Conservation (phyloP, 2,113 vertebrate species). For the Vireo altiloquus region DNA sequence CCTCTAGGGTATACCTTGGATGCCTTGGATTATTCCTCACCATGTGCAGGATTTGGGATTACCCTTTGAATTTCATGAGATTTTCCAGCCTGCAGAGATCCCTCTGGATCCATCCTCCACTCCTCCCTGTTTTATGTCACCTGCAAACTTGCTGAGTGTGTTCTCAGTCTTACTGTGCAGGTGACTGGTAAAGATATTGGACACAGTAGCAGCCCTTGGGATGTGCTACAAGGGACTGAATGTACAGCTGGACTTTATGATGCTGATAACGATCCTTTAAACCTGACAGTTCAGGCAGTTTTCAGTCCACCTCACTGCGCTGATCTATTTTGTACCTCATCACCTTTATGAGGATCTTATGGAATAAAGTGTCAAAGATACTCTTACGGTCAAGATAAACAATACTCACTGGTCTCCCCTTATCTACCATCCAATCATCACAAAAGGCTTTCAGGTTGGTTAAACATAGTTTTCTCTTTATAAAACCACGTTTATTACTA, state of each 20-base stretch:
- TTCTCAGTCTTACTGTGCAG: neutral
- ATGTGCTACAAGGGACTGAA: neutral
- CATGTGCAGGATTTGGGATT: neutral
- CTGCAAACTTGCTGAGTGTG: neutral
- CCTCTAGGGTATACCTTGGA: neutral
- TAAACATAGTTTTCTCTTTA: neutral
- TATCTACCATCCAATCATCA: neutral
- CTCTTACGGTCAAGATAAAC: rapidly evolving
- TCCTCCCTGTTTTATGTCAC: neutral
- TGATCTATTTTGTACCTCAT: neutral
- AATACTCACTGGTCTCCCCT: neutral
- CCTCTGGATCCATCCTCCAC: neutral
- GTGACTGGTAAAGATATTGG: neutral
- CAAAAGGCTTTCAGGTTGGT: neutral
- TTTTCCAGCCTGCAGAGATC: neutral
- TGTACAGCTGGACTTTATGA: neutral
- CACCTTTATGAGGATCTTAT: neutral
- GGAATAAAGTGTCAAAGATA: neutral
- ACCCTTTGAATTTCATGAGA: neutral
- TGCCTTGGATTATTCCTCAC: neutral
- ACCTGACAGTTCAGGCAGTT: neutral
- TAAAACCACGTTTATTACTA: neutral
- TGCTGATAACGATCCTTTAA: neutral
- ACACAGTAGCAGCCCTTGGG: neutral
- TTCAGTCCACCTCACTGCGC: neutral